phyloP scores from a whole-genome alignment of 2,797 vertebrate genomes.

The Saguinus oedipus region DNA sequence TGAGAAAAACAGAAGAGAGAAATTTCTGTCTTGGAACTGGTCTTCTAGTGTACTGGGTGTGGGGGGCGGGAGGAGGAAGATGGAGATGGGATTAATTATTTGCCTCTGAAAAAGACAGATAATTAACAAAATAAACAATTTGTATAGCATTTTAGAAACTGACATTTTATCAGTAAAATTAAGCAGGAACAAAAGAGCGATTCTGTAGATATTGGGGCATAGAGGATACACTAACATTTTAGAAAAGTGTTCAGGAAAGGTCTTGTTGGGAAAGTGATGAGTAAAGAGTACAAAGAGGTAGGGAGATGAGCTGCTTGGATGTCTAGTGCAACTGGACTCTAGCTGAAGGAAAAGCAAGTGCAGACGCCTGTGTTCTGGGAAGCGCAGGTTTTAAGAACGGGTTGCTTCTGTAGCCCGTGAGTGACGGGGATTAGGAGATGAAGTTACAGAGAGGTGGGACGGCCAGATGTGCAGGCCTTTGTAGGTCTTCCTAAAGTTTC shows the following conservation, averaged over 20 bases:
- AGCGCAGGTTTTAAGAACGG: not conserved
- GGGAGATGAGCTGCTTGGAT: not conserved
- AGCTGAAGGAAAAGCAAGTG: not conserved
- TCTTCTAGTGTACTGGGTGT: not conserved
- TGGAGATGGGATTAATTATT: not conserved
- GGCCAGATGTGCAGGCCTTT: not conserved
- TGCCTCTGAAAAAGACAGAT: not conserved
- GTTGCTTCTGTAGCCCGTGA: not conserved
- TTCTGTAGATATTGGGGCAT: not conserved
- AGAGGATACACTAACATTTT: not conserved
- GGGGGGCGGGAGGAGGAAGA: fast-evolving
- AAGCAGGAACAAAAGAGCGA: not conserved
- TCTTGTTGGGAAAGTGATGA: not conserved
- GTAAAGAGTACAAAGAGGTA: not conserved
- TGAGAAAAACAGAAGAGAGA: not conserved
- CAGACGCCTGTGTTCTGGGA: not conserved
- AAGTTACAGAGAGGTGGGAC: not conserved
- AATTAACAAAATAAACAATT: not conserved
- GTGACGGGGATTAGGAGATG: too few species aligned
- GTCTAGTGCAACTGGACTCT: not conserved
- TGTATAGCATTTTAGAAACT: not conserved
- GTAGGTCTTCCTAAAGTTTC: not conserved
- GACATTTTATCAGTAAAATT: not conserved
- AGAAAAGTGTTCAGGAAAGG: not conserved
- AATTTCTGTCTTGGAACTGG: not conserved